Base-by-base conservation (phyloP, 2,888 invertebrate genomes). In the Abrostola tripartita region DNA sequence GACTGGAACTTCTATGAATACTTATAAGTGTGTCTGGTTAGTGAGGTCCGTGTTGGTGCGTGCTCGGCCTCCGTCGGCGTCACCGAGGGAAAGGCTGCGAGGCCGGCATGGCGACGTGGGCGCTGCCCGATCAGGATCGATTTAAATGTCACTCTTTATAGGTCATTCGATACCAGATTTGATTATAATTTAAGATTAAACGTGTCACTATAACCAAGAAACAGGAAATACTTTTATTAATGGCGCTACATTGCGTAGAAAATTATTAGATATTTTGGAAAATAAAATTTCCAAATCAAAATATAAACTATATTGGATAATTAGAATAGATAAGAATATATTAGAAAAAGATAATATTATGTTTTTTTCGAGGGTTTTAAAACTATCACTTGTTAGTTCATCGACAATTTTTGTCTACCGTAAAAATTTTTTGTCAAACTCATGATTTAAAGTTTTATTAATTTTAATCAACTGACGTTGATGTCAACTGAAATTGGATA, bases 11-110 rank as follows among this genome's bases (percentile, higher is more conserved):
- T 37, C 10, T 11, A 11, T 35, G 10, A 1, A 24, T 40, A 57
- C 42, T 55, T 37, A 55, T 37, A 37, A 10, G 14, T 54, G 41
- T 42, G 36, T 10, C 12, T 55, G 35, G 49, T 38, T 35, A 51
- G 47, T 61, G 47, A 72, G 66, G 64, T 71, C 73, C 66, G 72
- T 63, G 60, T 74, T 52, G 44, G 72, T 67, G 66, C 73, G 74
- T 74, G 76, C 51, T 66, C 40, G 71, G 71, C 74, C 74, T 77
- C 66, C 52, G 47, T 14, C 64, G 65, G 65, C 80, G 85, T 84
- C 83, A 82, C 64, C 58, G 75, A 85, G 86, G 85, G 86, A 88
- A 88, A 88, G 87, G 88, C 83, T 63, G 57, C 85, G 82, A 86
- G 88, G 87, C 81, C 86, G 76, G 42, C 68, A 49, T 56, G 57